Evolutionary conservation across 2,888 invertebrate species (phyloP).

Genomic region (Netelia inedita): DNA sequence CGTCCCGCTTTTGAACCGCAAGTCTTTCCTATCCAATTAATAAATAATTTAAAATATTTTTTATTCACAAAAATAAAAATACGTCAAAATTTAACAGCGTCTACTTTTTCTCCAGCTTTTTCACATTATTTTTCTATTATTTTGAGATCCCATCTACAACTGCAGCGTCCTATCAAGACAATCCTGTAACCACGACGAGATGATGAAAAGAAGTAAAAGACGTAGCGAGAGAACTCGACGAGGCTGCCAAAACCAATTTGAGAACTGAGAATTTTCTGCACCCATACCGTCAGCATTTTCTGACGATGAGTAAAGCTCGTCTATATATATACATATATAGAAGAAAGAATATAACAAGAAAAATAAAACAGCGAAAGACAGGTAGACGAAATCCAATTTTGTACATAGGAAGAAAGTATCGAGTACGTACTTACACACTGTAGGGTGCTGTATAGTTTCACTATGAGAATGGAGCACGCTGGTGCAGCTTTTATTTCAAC

Average conservation of each 20-base stretch:
- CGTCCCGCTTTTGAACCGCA: not conserved
- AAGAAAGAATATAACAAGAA: slow-evolving; percentile 29
- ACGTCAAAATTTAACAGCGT: no score
- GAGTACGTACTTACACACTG: slow-evolving; percentile 21
- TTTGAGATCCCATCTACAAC: slow-evolving; percentile 17
- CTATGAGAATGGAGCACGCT: slow-evolving; percentile 11
- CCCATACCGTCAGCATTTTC: slow-evolving; percentile 52
- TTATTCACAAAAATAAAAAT: no score
- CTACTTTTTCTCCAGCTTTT: not conserved
- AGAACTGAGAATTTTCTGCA: slow-evolving; percentile 55
- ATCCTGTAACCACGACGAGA: slow-evolving; percentile 8
- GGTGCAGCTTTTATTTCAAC: slow-evolving; percentile 32
- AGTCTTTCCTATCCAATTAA: no score
- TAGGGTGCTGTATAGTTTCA: not conserved
- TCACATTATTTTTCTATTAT: not conserved
- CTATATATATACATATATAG: not conserved
- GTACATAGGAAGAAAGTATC: slow-evolving; percentile 36
- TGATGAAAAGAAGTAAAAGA: slow-evolving; percentile 1
- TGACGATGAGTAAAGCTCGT: not conserved
- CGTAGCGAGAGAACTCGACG: slow-evolving; percentile 23
- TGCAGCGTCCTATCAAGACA: slow-evolving; percentile 9
- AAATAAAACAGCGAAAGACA: slow-evolving; percentile 50
- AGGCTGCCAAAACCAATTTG: slow-evolving; percentile 55
- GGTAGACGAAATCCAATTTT: slow-evolving; percentile 55
- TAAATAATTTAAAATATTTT: no score